These are phyloP conservation scores for Himalopsyche anomala DNA, from an alignment of 2,888 invertebrate species.

Conservation along the genomic window DNA sequence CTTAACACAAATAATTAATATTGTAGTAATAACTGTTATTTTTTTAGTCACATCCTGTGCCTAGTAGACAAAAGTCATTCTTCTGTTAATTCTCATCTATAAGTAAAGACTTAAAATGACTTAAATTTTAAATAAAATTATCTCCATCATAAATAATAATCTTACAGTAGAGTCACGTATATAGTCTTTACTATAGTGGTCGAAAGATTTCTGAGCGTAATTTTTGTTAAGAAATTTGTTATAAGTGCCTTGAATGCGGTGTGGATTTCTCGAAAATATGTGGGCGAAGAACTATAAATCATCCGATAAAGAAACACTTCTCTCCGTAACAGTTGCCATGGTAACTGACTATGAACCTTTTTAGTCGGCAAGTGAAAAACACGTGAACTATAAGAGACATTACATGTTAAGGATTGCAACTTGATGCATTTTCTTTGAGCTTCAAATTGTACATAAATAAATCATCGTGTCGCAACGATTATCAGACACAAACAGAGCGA, in stretches of 20 bases:
- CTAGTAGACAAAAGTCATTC: no score
- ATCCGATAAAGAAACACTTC: conserved; percentile 46
- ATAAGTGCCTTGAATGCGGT: neutral
- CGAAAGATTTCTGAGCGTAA: neutral
- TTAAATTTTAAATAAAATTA: no score
- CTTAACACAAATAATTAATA: no score
- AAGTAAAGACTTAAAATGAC: no score
- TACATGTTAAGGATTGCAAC: conserved; percentile 51
- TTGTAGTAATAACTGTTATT: no score
- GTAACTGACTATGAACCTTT: conserved; percentile 51
- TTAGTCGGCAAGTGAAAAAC: conserved; percentile 45
- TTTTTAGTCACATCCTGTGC: no score
- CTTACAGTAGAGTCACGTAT: no score
- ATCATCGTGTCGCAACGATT: conserved; percentile 58
- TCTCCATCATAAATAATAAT: no score
- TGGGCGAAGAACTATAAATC: conserved; percentile 49
- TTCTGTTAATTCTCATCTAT: no score
- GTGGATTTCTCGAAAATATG: conserved; percentile 37
- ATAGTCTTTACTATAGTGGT: no score
- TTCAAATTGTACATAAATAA: conserved; percentile 50
- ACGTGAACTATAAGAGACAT: conserved; percentile 55
- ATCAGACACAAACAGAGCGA: neutral
- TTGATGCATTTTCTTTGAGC: conserved; percentile 38
- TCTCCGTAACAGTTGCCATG: conserved; percentile 50
- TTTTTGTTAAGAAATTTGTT: neutral